A percentile compares a stretch with the other conserved stretches of the same genome.
Conservation (phyloP, 2,888 invertebrate genomes). For the Abscondita cerata region DNA sequence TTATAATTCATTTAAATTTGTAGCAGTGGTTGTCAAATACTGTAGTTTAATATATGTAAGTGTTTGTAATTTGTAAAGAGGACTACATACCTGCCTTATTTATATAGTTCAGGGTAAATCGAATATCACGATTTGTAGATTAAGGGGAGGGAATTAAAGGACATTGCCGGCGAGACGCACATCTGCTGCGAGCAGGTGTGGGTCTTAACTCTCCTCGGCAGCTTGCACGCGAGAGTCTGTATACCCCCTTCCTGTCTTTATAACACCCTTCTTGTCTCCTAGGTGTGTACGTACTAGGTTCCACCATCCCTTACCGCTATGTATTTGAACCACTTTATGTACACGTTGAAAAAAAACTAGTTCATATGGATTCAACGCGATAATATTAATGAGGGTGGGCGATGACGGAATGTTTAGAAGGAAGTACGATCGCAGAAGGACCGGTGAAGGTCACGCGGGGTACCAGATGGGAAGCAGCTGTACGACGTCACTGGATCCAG, state of each 20-base stretch:
- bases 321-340: background rate
- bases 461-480: constrained; percentile 36
- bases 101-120: constrained; percentile 17
- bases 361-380: constrained; percentile 14
- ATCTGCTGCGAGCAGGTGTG: constrained; percentile 52
- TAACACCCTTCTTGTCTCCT: constrained; percentile 16
- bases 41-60: no score
- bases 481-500: constrained; percentile 29
- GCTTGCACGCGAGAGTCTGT: constrained; percentile 52
- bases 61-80: background rate
- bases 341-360: constrained; percentile 10
- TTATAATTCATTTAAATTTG: no score
- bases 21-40: no score
- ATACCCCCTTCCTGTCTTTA: constrained; percentile 26
- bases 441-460: constrained; percentile 15
- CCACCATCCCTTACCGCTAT: background rate
- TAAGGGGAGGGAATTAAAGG: constrained; percentile 18
- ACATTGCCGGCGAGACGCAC: constrained; percentile 39
- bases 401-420: constrained; percentile 21
- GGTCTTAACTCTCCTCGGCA: constrained; percentile 54
- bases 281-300: constrained; percentile 13
- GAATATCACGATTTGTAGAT: constrained; percentile 8
- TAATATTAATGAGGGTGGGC: constrained; percentile 21
- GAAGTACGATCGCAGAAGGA: constrained; percentile 17
- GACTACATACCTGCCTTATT: constrained; percentile 1